Evolutionary conservation across 2,888 invertebrate genomes (phyloP), one percentile per base, ranked within the genome.

Genomic region (Macrophya annulata): DNA sequence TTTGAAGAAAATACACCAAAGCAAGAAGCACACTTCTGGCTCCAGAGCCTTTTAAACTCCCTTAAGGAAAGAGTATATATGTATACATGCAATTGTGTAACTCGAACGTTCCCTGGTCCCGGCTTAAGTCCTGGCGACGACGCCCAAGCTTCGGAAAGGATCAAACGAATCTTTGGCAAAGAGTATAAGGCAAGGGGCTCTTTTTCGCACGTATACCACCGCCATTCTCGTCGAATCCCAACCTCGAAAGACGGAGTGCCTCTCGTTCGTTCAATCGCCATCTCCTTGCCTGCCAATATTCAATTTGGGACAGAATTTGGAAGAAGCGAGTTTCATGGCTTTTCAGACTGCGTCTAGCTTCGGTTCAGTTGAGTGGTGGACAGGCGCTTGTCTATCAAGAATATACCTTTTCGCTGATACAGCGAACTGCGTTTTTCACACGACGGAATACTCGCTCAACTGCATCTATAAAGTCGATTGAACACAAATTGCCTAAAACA

Each of bases 221-320:
- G 45, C 17, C 17, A 55, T 51, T 25, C 12, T 40, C 12, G 43
- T 31, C 31, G 21, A 4, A 31, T 40, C 45, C 37, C 31, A 48
- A 55, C 55, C 55, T 68, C 31, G 68, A 51, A 71, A 48, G 65
- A 71, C 83, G 71, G 83, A 83, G 83, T 83, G 68, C 71, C 83
- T 83, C 83, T 83, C 83, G 83, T 71, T 62, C 83, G 83, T 71
- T 83, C 83, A 71, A 83, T 83, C 83, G 83, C 83, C 68, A 68
- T 83, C 48, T 31, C 68, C 83, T 68, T 68, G 31, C 68, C 83
- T 68, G 48, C 68, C 83, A 83, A 83, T 83, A 83, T 83, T 83
- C 83, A 83, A 83, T 83, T 83, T 83, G n/a, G 17, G 65, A 83
- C 83, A 68, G 71, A 68, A 83, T 83, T 68, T 83, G 68, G 81